phyloP scores from a whole-genome alignment of 2,797 vertebrate species.

The Chloroceryle amazona region DNA sequence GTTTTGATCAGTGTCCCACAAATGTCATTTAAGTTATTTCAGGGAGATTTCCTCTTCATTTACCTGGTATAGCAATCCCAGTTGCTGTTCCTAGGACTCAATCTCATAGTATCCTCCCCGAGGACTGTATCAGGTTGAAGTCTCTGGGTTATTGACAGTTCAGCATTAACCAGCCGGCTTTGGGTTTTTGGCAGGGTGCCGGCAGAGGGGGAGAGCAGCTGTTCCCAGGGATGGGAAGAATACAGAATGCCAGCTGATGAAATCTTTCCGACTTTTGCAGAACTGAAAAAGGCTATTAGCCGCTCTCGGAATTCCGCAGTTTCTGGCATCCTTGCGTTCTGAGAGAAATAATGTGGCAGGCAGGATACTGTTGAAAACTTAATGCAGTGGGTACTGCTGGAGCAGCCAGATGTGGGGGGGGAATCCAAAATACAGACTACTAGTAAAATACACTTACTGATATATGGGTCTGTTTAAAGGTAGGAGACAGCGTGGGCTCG shows the following conservation, averaged over 20 bases:
- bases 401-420: background rate
- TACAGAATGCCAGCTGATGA: conserved; percentile 25
- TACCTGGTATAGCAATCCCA: conserved; percentile 35
- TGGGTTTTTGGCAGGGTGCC: conserved; percentile 39
- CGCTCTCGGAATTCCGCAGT: conserved; percentile 36
- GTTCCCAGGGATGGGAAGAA: conserved; percentile 40
- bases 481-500: accelerated
- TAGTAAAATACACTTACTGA: background rate
- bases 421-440: background rate
- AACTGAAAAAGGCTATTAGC: conserved; percentile 23
- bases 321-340: background rate
- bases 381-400: background rate
- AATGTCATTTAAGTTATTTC: conserved; percentile 43
- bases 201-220: conserved; percentile 42
- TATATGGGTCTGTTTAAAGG: background rate
- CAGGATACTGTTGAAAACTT: background rate
- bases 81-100: conserved; percentile 48
- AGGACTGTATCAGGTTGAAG: conserved; percentile 67
- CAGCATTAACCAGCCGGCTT: conserved; percentile 33
- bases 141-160: conserved; percentile 64
- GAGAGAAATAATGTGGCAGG: background rate
- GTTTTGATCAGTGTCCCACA: background rate
- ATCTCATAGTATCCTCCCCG: conserved; percentile 59
- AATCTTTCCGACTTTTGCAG: conserved; percentile 27
- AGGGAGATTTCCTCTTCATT: background rate